These are phyloP conservation scores for Paralichthys olivaceus DNA, from an alignment of 2,113 vertebrate species.

Conservation along the genomic window DNA sequence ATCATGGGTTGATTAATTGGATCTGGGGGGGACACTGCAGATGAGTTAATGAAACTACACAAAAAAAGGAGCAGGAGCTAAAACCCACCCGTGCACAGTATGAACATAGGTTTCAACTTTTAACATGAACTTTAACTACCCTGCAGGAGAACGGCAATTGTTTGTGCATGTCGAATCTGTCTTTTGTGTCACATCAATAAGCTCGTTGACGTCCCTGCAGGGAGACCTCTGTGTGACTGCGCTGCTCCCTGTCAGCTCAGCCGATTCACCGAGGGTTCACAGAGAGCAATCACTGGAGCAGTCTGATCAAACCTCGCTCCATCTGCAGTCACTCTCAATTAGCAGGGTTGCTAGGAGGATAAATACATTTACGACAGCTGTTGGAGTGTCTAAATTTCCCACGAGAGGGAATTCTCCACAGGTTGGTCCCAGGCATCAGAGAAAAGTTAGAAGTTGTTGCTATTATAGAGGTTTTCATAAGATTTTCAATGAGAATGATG, in stretches of 20 bases:
- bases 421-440: slow-evolving; percentile 28
- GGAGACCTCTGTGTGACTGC: slow-evolving; percentile 50
- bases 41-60: slow-evolving; percentile 64
- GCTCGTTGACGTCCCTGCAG: slow-evolving; percentile 36
- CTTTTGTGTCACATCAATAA: slow-evolving; percentile 37
- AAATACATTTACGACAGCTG: slow-evolving; percentile 72
- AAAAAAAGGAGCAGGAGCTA: slow-evolving; percentile 4
- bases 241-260: slow-evolving; percentile 39
- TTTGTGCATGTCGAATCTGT: slow-evolving; percentile 6
- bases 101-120: slow-evolving; percentile 7
- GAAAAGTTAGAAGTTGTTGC: slow-evolving; percentile 30
- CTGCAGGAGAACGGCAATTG: slow-evolving; percentile 6
- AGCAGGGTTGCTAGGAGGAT: slow-evolving; percentile 66
- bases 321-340: slow-evolving; percentile 71
- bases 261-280: slow-evolving; percentile 26
- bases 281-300: slow-evolving; percentile 42
- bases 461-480: background rate
- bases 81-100: background rate
- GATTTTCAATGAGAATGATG: background rate
- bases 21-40: slow-evolving; percentile 26
- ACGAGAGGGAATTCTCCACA: slow-evolving; percentile 41
- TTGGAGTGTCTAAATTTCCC: slow-evolving; percentile 58
- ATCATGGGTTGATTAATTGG: slow-evolving; percentile 77
- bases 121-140: slow-evolving; percentile 30
- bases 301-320: slow-evolving; percentile 57